A percentile compares a stretch with the other conserved stretches of the same genome.
phyloP scores from a whole-genome alignment of 2,797 vertebrate species.

The Parotocinclus haroldoi region DNA sequence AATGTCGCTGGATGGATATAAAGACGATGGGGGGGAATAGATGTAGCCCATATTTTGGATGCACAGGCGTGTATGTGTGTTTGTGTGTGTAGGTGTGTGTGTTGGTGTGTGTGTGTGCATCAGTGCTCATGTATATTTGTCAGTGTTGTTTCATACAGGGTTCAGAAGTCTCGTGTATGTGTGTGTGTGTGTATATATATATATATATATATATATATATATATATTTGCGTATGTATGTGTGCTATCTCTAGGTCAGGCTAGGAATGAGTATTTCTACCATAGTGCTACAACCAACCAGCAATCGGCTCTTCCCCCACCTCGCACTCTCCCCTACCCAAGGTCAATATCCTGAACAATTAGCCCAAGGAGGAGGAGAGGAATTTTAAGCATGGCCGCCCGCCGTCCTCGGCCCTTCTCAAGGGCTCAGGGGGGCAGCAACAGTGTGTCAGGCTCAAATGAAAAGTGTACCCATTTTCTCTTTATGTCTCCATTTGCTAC shows the following conservation, averaged over 20 bases:
- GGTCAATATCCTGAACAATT: slow-evolving; percentile 77
- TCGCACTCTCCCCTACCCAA: slow-evolving; percentile 59
- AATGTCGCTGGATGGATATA: slow-evolving; percentile 54
- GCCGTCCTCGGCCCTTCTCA: slow-evolving; percentile 70
- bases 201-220: too few relatives aligned
- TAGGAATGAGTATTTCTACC: slow-evolving; percentile 23
- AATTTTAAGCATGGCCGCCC: slow-evolving; percentile 69
- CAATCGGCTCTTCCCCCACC: slow-evolving; percentile 32
- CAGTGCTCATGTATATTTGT: slow-evolving; percentile 9
- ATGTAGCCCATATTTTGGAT: slow-evolving; percentile 11
- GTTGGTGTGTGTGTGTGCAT: not conserved
- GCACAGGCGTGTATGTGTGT: not conserved
- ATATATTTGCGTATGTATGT: not conserved
- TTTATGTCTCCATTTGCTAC: slow-evolving; percentile 78
- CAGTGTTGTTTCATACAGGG: slow-evolving; percentile 21
- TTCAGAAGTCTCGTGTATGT: slow-evolving; percentile 29
- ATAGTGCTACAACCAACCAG: slow-evolving; percentile 23
- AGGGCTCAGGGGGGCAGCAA: slow-evolving; percentile 71
- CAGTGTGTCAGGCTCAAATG: slow-evolving; percentile 71
- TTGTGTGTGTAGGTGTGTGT: not conserved
- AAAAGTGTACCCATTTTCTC: slow-evolving; percentile 77
- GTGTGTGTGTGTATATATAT: not conserved
- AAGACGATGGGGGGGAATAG: slow-evolving; percentile 53
- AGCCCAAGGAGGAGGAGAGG: slow-evolving; percentile 65
- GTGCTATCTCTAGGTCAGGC: slow-evolving; percentile 31